Conservation (phyloP, 2,797 vertebrate genomes). For the Tokudaia tokunoshimensis region DNA sequence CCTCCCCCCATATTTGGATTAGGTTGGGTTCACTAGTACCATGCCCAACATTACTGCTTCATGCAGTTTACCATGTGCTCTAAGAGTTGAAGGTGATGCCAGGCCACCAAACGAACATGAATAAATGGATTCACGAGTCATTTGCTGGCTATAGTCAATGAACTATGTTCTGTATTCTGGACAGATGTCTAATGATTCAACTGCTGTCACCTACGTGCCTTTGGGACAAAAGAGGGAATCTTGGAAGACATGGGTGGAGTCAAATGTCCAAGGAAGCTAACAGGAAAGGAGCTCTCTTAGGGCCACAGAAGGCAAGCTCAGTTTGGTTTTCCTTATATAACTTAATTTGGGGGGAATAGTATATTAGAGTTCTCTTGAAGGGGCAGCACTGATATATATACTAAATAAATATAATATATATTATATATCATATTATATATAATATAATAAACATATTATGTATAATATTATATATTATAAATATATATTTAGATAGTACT, state of each 20-base stretch:
- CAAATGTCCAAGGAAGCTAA: not conserved
- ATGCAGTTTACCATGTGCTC: not conserved
- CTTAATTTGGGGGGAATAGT: not conserved
- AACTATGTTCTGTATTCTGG: not conserved
- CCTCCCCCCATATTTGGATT: not conserved
- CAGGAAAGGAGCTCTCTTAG: not conserved
- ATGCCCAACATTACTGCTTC: no score
- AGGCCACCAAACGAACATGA: not conserved
- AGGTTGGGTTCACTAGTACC: accelerated
- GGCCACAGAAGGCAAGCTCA: not conserved
- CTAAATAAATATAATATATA: no score
- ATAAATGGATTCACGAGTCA: not conserved
- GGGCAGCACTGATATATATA: no score
- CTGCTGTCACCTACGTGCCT: not conserved
- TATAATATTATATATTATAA: no score
- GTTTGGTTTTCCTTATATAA: not conserved
- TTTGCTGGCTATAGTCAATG: not conserved
- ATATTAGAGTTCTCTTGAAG: not conserved
- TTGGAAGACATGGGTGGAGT: not conserved
- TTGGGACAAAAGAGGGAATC: not conserved
- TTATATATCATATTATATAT: not conserved
- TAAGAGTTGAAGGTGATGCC: not conserved
- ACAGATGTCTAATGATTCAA: not conserved
- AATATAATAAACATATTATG: no score
- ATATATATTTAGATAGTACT: no score